Evolutionary conservation across 2,888 invertebrate genomes (phyloP).

Genomic region (Xylota sylvarum): DNA sequence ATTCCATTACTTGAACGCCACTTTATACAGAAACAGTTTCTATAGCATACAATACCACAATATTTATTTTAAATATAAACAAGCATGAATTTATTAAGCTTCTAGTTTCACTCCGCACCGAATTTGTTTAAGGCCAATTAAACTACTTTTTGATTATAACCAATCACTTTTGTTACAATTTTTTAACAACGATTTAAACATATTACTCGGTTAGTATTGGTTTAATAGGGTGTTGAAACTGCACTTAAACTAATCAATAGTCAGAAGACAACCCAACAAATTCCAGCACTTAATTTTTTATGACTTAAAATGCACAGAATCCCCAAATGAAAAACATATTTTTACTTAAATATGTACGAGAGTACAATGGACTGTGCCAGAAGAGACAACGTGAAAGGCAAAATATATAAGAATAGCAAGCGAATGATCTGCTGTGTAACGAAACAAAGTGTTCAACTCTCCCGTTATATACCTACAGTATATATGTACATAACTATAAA

Average conservation of each 20-base stretch:
- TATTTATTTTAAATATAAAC: constrained; percentile 26
- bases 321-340: constrained; percentile 19
- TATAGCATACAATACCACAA: constrained; percentile 3
- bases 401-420: constrained; percentile 4
- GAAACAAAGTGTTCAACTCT: constrained; percentile 27
- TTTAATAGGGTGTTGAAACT: neutral
- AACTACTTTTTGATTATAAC: constrained; percentile 5
- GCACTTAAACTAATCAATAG: neutral
- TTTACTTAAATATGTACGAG: constrained; percentile 12
- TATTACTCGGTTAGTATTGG: neutral
- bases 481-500: neutral
- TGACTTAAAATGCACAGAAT: constrained; percentile 25
- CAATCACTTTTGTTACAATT: neutral
- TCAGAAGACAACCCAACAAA: neutral
- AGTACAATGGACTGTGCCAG: constrained; percentile 28
- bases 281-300: constrained; percentile 12
- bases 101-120: constrained; percentile 4
- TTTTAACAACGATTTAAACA: neutral
- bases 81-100: constrained; percentile 9
- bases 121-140: neutral
- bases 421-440: neutral
- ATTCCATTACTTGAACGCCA: constrained; percentile 33
- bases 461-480: constrained; percentile 3
- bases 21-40: constrained; percentile 5
- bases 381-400: constrained; percentile 29